Percentiles rank a stretch among this genome's conserved stretches.
Conservation (phyloP, 2,113 vertebrate genomes). For the Chroicocephalus ridibundus region DNA sequence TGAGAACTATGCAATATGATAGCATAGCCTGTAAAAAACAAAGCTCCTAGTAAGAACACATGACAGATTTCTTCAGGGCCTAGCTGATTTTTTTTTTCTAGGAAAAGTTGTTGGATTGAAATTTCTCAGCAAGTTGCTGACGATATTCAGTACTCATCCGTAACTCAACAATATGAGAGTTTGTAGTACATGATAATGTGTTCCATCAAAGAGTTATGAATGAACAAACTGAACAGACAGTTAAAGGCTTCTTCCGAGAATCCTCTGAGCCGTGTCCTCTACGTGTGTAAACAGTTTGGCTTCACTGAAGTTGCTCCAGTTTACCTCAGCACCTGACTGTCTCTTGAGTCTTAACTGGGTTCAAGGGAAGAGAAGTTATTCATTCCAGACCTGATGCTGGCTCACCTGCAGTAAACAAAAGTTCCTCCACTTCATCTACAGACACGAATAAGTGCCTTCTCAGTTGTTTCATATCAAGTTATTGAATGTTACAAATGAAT, state of each 20-base stretch:
- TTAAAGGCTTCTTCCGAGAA: background rate
- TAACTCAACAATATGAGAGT: background rate
- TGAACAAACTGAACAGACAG: background rate
- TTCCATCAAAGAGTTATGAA: background rate
- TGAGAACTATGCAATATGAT: background rate
- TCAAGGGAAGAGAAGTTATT: background rate
- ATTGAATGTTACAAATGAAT: background rate
- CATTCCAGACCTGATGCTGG: background rate
- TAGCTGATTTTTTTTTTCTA: background rate
- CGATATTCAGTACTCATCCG: background rate
- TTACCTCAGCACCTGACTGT: background rate
- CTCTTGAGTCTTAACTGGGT: background rate
- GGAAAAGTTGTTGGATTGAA: background rate
- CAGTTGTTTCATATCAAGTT: background rate
- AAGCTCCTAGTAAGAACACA: background rate
- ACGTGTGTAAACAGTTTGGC: background rate
- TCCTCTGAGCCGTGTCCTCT: background rate
- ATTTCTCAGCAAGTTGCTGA: background rate
- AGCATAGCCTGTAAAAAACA: background rate
- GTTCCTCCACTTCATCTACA: background rate
- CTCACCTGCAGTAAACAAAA: background rate
- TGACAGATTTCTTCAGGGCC: background rate
- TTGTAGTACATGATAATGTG: accelerated
- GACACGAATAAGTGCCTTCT: background rate
- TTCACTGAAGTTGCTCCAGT: background rate